Conservation (phyloP, 2,888 invertebrate species). For the Malachius bipustulatus region DNA sequence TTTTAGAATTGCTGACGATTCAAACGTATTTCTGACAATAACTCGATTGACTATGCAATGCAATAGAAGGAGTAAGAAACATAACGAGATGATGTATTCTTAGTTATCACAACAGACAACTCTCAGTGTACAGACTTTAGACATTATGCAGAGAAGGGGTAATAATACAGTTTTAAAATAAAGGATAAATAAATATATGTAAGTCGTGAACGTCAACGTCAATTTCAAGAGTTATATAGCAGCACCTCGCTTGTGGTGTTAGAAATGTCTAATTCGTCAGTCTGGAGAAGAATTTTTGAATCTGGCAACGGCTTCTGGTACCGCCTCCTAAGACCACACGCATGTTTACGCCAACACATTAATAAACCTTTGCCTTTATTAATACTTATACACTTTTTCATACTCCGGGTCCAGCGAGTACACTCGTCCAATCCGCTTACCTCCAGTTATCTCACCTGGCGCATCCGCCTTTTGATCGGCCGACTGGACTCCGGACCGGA, state of each 20-base stretch:
- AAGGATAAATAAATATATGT: too few relatives aligned
- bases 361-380: slow-evolving; percentile 36
- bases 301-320: slow-evolving; percentile 32
- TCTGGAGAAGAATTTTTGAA: slow-evolving; percentile 20
- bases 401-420: slow-evolving; percentile 30
- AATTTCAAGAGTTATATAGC: too few relatives aligned
- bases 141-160: too few relatives aligned
- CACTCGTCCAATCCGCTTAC: slow-evolving; percentile 11
- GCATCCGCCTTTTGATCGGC: slow-evolving; percentile 13
- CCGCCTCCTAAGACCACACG: slow-evolving; percentile 33
- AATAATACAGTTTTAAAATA: too few relatives aligned
- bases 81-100: too few relatives aligned
- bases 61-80: too few relatives aligned
- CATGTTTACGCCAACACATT: slow-evolving; percentile 36
- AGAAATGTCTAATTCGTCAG: slow-evolving; percentile 4
- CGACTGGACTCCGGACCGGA: slow-evolving; percentile 26
- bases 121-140: too few relatives aligned
- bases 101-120: too few relatives aligned
- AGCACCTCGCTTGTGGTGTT: slow-evolving; percentile 3
- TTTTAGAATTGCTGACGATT: too few relatives aligned
- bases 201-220: too few relatives aligned
- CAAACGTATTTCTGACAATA: too few relatives aligned
- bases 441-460: slow-evolving; percentile 6
- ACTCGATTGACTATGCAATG: too few relatives aligned
- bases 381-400: slow-evolving; percentile 37